Percentiles rank a stretch among this genome's conserved stretches.
phyloP scores from a whole-genome alignment of 2,113 vertebrate genomes.

The Protobothrops flavoviridis region DNA sequence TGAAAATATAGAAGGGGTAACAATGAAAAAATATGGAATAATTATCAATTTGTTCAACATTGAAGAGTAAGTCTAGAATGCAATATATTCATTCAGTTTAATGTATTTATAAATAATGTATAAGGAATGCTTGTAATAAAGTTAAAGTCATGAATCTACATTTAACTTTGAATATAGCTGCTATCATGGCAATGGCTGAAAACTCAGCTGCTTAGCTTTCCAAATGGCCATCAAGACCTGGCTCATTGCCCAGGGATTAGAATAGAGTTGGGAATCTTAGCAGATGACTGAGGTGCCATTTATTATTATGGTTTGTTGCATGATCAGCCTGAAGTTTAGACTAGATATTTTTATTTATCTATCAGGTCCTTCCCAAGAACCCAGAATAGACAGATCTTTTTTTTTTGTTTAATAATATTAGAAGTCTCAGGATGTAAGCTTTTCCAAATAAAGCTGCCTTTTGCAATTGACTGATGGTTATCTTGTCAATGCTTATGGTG shows the following conservation, averaged over 20 bases:
- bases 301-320: background rate
- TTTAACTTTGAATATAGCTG: background rate
- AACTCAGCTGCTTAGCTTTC: background rate
- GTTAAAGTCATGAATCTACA: background rate
- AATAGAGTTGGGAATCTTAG: background rate
- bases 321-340: background rate
- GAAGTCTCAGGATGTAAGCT: background rate
- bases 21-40: background rate
- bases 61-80: background rate
- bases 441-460: background rate
- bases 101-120: background rate
- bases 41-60: background rate
- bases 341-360: too few relatives aligned
- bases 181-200: background rate
- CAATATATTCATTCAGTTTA: background rate
- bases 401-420: background rate
- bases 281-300: background rate
- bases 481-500: background rate
- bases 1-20: background rate
- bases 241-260: background rate
- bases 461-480: background rate
- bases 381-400: background rate
- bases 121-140: background rate
- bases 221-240: background rate
- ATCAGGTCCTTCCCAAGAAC: too few relatives aligned